Conservation (phyloP, 2,888 invertebrate species). For the Aspidapion aeneum region DNA sequence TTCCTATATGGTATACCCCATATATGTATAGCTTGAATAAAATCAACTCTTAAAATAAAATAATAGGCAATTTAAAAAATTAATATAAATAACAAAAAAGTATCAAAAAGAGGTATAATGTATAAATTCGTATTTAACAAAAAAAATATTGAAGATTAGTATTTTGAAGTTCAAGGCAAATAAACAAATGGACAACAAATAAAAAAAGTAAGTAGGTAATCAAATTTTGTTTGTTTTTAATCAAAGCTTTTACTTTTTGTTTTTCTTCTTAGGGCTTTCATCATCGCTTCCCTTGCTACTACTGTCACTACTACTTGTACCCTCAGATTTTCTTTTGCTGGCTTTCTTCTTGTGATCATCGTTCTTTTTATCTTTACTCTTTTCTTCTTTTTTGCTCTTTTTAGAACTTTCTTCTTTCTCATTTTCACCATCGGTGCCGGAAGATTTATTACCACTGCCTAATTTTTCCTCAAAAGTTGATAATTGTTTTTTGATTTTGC, state of each 20-base stretch:
- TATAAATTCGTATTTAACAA: no score
- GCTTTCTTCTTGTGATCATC: constrained; percentile 23
- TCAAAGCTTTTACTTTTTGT: constrained; percentile 29
- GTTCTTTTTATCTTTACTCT: constrained; percentile 22
- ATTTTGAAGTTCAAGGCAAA: no score
- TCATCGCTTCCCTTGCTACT: constrained; percentile 35
- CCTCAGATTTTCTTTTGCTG: constrained; percentile 37
- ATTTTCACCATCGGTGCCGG: constrained; percentile 29
- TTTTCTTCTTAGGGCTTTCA: constrained; percentile 41
- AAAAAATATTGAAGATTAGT: no score
- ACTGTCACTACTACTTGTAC: constrained; percentile 27
- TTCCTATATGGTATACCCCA: no score
- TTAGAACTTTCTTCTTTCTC: constrained; percentile 31
- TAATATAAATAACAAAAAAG: no score
- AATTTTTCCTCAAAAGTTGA: constrained; percentile 50
- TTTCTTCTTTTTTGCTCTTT: constrained; percentile 21
- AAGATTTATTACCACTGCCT: constrained; percentile 31
- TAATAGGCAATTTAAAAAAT: no score
- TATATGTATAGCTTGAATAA: no score
- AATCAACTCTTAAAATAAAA: no score
- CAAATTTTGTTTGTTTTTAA: no score
- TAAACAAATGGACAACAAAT: no score
- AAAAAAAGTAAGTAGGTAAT: no score
- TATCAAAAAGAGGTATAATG: no score
- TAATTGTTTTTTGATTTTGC: constrained; percentile 60